Evolutionary conservation across 2,888 invertebrate genomes (phyloP).

Genomic region (Trisateles emortualis): DNA sequence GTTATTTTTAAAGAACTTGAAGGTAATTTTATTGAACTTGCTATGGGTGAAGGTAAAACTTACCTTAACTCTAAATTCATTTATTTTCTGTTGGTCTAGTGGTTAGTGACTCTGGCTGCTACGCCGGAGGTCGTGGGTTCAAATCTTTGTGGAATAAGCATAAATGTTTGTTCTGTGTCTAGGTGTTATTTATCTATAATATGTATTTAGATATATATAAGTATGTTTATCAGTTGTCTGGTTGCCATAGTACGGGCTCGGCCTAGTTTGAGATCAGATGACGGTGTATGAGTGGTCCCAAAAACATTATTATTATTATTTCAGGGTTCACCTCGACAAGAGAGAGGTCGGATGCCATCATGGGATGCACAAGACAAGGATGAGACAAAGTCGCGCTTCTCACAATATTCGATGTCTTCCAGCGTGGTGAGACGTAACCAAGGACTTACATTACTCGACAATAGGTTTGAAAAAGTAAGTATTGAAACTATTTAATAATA

Average conservation of each 20-base stretch:
- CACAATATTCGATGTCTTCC: conserved; percentile 97
- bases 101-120: too few species aligned
- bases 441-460: conserved; percentile 93
- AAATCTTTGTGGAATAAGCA: too few species aligned
- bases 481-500: background rate
- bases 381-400: conserved; percentile 95
- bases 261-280: too few species aligned
- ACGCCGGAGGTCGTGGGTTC: too few species aligned
- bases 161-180: too few species aligned
- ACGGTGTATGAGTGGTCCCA: too few species aligned
- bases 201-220: too few species aligned
- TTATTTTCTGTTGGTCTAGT: too few species aligned
- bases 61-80: background rate
- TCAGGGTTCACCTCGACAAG: conserved; percentile 19
- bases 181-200: too few species aligned
- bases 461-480: conserved; percentile 94
- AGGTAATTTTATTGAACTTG: conserved; percentile 96
- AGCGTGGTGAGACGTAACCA: conserved; percentile 95
- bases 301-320: too few species aligned
- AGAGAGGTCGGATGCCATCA: conserved; percentile 70
- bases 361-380: conserved; percentile 85
- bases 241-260: too few species aligned
- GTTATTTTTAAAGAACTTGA: conserved; percentile 86
- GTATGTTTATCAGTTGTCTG: too few species aligned
- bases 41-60: conserved; percentile 88